Conservation (phyloP, 2,113 vertebrate species). For the Dinomys branickii region DNA sequence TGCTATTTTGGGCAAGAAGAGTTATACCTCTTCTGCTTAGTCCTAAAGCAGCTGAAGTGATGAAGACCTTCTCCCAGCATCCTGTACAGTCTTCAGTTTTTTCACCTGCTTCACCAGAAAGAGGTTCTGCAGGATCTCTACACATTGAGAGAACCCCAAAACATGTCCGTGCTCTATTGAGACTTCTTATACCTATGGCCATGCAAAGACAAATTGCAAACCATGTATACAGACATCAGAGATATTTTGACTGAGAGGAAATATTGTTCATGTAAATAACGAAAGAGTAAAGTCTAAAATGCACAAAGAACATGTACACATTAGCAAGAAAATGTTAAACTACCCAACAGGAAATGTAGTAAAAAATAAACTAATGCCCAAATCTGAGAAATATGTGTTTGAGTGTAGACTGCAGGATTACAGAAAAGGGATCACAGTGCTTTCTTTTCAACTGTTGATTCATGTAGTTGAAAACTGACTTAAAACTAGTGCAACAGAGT, state of each 20-base stretch:
- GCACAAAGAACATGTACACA: background rate
- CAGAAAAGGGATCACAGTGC: background rate
- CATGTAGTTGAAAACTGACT: background rate
- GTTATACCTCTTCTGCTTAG: background rate
- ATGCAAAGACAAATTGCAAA: background rate
- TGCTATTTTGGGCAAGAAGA: background rate
- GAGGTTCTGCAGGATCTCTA: background rate
- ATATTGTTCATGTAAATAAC: background rate
- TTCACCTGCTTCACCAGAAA: background rate
- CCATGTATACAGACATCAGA: background rate
- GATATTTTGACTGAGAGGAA: background rate
- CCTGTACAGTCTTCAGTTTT: background rate
- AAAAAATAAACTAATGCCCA: background rate
- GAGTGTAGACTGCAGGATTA: constrained; percentile 4
- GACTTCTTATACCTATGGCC: background rate
- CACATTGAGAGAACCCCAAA: background rate
- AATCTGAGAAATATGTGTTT: background rate
- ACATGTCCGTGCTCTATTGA: background rate
- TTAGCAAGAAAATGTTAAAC: background rate
- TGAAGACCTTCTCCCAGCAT: rapidly evolving
- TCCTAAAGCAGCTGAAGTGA: background rate
- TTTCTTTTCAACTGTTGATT: background rate
- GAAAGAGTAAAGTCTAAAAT: background rate
- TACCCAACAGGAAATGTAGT: background rate
- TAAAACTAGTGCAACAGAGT: background rate